Evolutionary conservation across 2,888 invertebrate genomes (phyloP).

Genomic region (Gastrophysa polygoni): DNA sequence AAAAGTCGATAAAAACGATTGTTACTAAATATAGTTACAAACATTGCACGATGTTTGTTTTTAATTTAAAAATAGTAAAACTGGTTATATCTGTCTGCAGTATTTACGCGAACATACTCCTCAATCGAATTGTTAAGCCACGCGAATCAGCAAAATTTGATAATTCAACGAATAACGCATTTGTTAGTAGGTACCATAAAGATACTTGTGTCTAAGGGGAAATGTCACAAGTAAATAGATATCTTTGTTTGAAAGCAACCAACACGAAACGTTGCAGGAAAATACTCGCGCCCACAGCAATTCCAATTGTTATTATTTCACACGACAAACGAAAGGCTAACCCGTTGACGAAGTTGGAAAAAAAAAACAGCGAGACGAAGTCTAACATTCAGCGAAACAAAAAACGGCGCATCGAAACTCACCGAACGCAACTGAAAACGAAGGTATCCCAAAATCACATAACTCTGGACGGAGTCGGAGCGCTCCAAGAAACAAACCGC

Average conservation of each 20-base stretch:
- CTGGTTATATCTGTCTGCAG: constrained; percentile 27
- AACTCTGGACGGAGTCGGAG: constrained; percentile 17
- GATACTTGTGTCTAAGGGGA: constrained; percentile 37
- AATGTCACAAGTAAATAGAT: constrained; percentile 35
- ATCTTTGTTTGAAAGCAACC: background rate
- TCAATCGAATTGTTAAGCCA: constrained; percentile 2
- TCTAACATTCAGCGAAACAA: background rate
- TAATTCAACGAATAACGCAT: background rate
- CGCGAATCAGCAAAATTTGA: constrained; percentile 16
- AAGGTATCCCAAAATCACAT: constrained; percentile 31
- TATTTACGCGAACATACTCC: constrained; percentile 15
- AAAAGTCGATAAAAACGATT: constrained; percentile 51
- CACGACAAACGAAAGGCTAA: too few species aligned
- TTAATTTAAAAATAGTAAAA: constrained; percentile 43
- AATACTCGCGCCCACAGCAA: background rate
- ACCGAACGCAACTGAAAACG: constrained; percentile 23
- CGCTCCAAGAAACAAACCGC: constrained; percentile 9
- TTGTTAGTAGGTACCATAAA: constrained; percentile 7
- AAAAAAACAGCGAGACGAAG: too few species aligned
- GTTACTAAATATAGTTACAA: constrained; percentile 51
- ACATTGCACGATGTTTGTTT: constrained; percentile 45
- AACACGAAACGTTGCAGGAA: background rate
- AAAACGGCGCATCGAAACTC: constrained; percentile 20
- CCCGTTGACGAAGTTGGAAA: background rate
- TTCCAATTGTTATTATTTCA: too few species aligned